Evolutionary conservation across 2,888 invertebrate species (phyloP).

Genomic region (Hyalella azteca): DNA sequence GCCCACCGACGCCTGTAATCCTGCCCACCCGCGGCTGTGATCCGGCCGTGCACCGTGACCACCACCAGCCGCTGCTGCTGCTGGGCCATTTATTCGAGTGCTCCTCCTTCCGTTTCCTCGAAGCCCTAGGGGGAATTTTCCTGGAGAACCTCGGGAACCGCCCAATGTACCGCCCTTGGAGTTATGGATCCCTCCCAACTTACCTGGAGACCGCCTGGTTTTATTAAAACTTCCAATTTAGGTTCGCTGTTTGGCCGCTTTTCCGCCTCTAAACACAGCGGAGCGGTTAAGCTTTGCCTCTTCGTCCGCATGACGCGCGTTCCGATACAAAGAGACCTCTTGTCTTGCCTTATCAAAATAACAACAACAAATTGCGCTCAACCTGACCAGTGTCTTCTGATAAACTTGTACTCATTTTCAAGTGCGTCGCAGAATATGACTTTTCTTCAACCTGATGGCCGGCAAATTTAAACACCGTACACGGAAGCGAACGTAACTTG

Average conservation of each 20-base stretch:
- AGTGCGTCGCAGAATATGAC: neutral
- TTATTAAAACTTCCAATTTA: slow-evolving; percentile 17
- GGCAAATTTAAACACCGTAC: neutral
- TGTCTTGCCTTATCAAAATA: neutral
- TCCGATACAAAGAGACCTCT: neutral
- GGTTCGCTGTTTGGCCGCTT: neutral
- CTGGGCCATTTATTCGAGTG: neutral
- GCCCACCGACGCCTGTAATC: neutral
- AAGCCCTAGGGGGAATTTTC: neutral
- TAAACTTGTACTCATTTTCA: neutral
- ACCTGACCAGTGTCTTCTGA: neutral
- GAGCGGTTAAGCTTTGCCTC: neutral
- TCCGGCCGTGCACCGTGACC: neutral
- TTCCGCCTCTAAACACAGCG: slow-evolving; percentile 6
- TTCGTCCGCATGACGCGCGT: neutral
- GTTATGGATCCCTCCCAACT: neutral
- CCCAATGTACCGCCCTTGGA: neutral
- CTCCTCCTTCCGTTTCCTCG: neutral
- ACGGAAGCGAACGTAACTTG: neutral
- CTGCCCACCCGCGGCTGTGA: neutral
- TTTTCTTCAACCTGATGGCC: neutral
- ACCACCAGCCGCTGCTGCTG: neutral
- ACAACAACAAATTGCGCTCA: neutral
- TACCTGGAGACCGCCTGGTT: neutral
- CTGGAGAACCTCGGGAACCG: neutral